These are phyloP conservation scores for Aegotheles bennettii DNA, from an alignment of 2,113 vertebrate genomes.

Conservation along the genomic window DNA sequence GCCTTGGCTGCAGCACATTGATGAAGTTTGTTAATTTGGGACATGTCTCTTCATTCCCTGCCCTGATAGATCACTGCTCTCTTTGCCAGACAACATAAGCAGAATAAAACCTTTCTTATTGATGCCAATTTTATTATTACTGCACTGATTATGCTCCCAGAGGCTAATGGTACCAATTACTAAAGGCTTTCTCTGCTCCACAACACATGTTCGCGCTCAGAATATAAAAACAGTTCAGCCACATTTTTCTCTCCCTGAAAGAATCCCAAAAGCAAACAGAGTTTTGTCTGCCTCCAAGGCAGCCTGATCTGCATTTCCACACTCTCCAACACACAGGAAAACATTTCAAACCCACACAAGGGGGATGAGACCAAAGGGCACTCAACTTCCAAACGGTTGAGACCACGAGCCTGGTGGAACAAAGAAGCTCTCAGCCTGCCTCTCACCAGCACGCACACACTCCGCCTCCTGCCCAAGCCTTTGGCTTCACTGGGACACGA, in stretches of 20 bases:
- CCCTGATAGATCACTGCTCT: not conserved
- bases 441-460: not conserved
- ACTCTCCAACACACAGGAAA: not conserved
- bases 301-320: not conserved
- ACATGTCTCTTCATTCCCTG: conserved; percentile 15
- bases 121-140: conserved; percentile 38
- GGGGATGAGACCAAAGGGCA: not conserved
- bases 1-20: not conserved
- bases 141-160: conserved; percentile 9
- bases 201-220: not conserved
- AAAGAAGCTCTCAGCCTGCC: not conserved
- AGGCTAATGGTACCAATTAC: conserved; percentile 36
- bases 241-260: not conserved
- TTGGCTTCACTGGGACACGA: not conserved
- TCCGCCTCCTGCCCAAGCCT: not conserved
- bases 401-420: not conserved
- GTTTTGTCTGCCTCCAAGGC: conserved; percentile 5
- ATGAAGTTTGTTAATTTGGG: conserved; percentile 47
- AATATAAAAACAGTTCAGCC: conserved; percentile 30
- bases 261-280: conserved; percentile 40
- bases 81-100: conserved; percentile 21
- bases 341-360: not conserved
- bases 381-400: not conserved
- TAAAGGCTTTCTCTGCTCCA: conserved; percentile 23
- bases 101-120: conserved; percentile 21